Base-by-base conservation (phyloP, 2,888 invertebrate genomes). In the Cabera pusaria region DNA sequence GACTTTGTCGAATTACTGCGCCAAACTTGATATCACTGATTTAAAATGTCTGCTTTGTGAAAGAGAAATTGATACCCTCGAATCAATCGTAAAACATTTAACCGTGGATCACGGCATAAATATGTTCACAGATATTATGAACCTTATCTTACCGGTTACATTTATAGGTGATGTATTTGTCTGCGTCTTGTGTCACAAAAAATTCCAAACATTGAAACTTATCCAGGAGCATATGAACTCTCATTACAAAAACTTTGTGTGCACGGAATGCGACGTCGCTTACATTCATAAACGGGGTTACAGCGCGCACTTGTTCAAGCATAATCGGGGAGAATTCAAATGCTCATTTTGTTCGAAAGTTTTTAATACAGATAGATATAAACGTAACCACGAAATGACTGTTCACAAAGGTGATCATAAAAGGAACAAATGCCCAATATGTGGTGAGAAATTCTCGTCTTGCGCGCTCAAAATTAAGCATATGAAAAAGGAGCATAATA, bases 351-450 rank as follows among this genome's bases (percentile, higher is more conserved):
- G 90, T 40, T 50, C 70, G 0, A 79, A 82, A 45, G 60, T 75
- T 0, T 90, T 88, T 29, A 73, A 81, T 4, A 86, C 81, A 0
- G 56, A 68, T 0, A 60, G 71, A 2, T 81, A 80, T 16, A 64
- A 74, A 38, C 71, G 72, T 19, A 64, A 69, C 0, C 90, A 90
- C 27, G 75, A 79, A 29, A 70, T 68, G n/a, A n/a, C n/a, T n/a
- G n/a, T n/a, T n/a, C n/a, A n/a, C n/a, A n/a, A n/a, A n/a, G n/a
- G n/a, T n/a, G n/a, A n/a, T n/a, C n/a, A n/a, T n/a, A n/a, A n/a
- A n/a, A n/a, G n/a, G n/a, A n/a, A n/a, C n/a, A n/a, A n/a, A n/a
- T n/a, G n/a, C n/a, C n/a, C n/a, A n/a, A n/a, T n/a, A n/a, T n/a
- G n/a, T n/a, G n/a, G n/a, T n/a, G n/a, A n/a, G n/a, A n/a, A n/a